Base-by-base conservation (phyloP, 2,888 invertebrate genomes). In the Torymus tubicola region DNA sequence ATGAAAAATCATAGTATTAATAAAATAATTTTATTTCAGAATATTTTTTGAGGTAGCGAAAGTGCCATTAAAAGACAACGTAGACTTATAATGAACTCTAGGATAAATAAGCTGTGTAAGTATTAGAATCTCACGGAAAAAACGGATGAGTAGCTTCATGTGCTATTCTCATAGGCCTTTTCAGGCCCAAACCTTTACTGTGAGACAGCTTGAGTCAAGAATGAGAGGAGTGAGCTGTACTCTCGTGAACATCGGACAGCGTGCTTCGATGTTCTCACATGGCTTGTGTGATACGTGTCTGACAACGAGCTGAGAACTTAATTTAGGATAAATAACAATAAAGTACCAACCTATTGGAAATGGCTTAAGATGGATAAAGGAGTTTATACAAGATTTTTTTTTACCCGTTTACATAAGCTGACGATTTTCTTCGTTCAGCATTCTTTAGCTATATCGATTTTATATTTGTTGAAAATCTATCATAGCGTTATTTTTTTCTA, bases 41-140 rank as follows among this genome's bases (percentile, higher is more conserved):
- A 96, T 98, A 89, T 98, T 98, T 92, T 97, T 96, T 89, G 96
- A 97, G 92, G 98, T 98, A 79, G 97, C 98, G 82, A 96, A 96
- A 91, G 94, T 95, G 83, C 95, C 96, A 24, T 92, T 96, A 52
- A 87, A 93, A 83, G 88, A 90, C 72, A 85, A 84, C 72, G 85
- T 89, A 86, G 82, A 89, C 81, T 84, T 90, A 84, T 88, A 88
- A 84, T 67, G 63, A 63, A 57, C 12, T 80, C 21, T 64, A 76
- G 42, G 12, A 31, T 61, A 78, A 77, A 52, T 42, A 42, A 42
- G 42, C 42, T 42, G 42, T 50, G 69, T 75, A 72, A 81, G 78
- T 78, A 79, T 78, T 76, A 68, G 16, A 75, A 64, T 81, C 67
- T 75, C 72, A 67, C 55, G 63, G 82, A 84, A 79, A 85, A 86